Conservation (phyloP, 2,113 vertebrate genomes). For the Thermophis baileyi region DNA sequence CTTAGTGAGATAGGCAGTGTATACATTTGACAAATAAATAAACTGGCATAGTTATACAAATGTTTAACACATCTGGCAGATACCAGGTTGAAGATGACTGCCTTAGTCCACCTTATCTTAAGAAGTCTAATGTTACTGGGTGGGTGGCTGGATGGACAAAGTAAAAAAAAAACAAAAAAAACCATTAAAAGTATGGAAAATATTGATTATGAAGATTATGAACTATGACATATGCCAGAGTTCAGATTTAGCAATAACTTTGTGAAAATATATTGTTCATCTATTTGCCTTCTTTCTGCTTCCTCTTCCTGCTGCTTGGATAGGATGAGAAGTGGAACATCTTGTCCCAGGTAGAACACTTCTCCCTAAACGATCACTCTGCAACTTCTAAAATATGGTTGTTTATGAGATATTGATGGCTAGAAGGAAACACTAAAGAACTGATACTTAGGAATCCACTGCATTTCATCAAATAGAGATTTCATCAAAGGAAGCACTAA, state of each 20-base stretch:
- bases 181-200: not conserved
- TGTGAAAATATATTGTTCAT: not conserved
- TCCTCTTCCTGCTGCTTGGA: not conserved
- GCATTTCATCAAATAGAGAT: slow-evolving; percentile 12
- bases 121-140: not conserved
- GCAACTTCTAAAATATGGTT: slow-evolving; percentile 60
- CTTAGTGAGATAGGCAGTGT: not conserved
- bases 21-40: not conserved
- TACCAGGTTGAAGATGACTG: not conserved
- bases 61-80: not conserved
- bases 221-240: not conserved
- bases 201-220: not conserved
- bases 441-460: slow-evolving; percentile 54
- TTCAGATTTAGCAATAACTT: not conserved
- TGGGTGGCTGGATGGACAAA: not conserved
- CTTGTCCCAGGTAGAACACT: slow-evolving; percentile 30
- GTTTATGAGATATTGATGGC: slow-evolving; percentile 54
- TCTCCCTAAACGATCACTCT: slow-evolving; percentile 26
- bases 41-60: not conserved
- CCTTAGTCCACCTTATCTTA: not conserved
- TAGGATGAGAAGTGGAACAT: not conserved
- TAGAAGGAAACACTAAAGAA: slow-evolving; percentile 60
- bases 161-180: not conserved
- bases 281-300: slow-evolving; percentile 32
- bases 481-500: slow-evolving; percentile 63